Conservation (phyloP, 1,140 invertebrate genomes). For the Psix sp. region DNA sequence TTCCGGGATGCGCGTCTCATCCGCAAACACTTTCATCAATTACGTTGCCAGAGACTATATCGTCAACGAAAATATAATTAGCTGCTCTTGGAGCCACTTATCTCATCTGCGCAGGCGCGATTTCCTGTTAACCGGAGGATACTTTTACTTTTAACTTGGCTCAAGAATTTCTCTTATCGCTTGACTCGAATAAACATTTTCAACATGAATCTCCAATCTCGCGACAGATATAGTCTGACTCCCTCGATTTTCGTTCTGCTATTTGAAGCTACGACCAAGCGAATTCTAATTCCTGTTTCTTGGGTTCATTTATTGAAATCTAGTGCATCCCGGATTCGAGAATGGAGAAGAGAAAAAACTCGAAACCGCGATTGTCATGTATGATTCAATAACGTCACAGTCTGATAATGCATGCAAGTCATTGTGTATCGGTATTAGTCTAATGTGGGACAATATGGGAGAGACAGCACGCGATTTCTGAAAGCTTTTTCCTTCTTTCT, state of each 20-base stretch:
- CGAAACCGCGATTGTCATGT: slow-evolving; percentile 42
- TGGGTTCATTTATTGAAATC: slow-evolving; percentile 18
- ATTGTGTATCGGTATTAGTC: slow-evolving; percentile 43
- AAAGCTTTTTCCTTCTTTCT: slow-evolving; percentile 60
- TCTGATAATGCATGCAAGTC: slow-evolving; percentile 67
- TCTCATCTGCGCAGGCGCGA: not conserved
- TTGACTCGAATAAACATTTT: slow-evolving; percentile 61
- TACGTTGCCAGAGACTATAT: not conserved
- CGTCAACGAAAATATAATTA: slow-evolving; percentile 29
- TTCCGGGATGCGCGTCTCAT: slow-evolving; percentile 38
- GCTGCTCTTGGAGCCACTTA: slow-evolving; percentile 19
- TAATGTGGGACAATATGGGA: slow-evolving; percentile 66
- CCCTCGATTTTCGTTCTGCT: too few relatives aligned
- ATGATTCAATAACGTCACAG: slow-evolving; percentile 67
- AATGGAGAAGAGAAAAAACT: slow-evolving; percentile 13
- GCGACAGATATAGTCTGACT: too few relatives aligned
- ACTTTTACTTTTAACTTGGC: slow-evolving; percentile 32
- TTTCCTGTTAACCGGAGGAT: slow-evolving; percentile 21
- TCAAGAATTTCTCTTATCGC: slow-evolving; percentile 27
- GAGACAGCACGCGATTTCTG: slow-evolving; percentile 67
- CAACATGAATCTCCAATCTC: too few relatives aligned
- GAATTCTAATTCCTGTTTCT: not conserved
- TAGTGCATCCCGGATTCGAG: slow-evolving; percentile 35
- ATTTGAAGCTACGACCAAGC: not conserved
- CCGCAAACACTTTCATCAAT: slow-evolving; percentile 20